Evolutionary conservation across 2,797 vertebrate species (phyloP).

Genomic region (Apogon talboti): DNA sequence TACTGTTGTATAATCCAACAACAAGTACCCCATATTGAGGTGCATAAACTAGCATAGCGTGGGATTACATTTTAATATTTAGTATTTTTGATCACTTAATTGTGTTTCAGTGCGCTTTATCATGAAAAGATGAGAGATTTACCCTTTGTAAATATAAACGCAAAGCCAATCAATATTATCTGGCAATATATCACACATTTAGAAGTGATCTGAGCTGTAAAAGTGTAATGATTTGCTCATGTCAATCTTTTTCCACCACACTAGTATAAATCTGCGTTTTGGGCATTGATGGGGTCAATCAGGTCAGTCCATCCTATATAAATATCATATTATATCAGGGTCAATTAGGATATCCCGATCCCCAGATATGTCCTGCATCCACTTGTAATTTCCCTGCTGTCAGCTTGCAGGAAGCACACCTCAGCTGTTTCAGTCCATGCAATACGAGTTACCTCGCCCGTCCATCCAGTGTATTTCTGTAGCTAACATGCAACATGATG

Average conservation of each 20-base stretch:
- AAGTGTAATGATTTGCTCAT: background rate
- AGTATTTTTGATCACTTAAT: background rate
- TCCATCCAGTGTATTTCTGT: conserved; percentile 62
- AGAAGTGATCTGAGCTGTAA: background rate
- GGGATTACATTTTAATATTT: background rate
- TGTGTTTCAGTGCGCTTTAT: conserved; percentile 1
- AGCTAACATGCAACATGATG: conserved; percentile 38
- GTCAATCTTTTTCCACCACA: background rate
- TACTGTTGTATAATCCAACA: conserved; percentile 4
- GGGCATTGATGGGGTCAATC: background rate
- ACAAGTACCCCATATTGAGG: background rate
- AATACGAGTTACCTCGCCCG: conserved; percentile 42
- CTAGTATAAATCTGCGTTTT: background rate
- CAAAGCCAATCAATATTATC: too few relatives aligned
- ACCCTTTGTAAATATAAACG: too few relatives aligned
- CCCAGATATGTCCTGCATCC: conserved; percentile 16
- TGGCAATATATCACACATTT: background rate
- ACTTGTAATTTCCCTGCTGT: conserved; percentile 36
- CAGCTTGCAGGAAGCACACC: conserved; percentile 44
- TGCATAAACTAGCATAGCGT: background rate
- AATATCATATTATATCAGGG: background rate
- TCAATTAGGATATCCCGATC: conserved; percentile 29
- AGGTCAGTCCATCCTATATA: conserved; percentile 4
- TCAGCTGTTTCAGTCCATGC: conserved; percentile 64
- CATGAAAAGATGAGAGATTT: background rate